Percentiles rank a stretch among this genome's conserved stretches.
Evolutionary conservation across 2,888 invertebrate genomes (phyloP).

Genomic region (Drosophila affinis): DNA sequence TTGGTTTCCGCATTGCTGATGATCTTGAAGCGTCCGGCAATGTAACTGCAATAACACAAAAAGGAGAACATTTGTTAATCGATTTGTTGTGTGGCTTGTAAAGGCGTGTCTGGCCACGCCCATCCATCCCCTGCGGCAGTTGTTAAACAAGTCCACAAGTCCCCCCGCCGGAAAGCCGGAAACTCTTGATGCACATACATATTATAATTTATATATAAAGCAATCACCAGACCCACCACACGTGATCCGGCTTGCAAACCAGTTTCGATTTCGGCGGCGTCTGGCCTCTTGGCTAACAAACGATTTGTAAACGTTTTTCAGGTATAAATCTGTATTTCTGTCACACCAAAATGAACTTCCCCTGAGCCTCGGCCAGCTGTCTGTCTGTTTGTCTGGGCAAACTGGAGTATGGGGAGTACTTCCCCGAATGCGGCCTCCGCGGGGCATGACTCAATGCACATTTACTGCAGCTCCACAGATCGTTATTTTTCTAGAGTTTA

Average conservation of each 20-base stretch:
- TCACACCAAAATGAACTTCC: conserved; percentile 28
- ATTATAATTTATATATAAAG: conserved; percentile 18
- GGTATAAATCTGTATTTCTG: conserved; percentile 20
- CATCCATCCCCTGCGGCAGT: conserved; percentile 14
- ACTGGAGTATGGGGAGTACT: conserved; percentile 42
- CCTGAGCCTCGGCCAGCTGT: not conserved
- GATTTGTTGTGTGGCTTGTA: conserved; percentile 24
- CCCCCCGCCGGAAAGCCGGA: conserved; percentile 31
- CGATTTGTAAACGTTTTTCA: conserved; percentile 37
- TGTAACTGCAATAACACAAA: conserved; percentile 86
- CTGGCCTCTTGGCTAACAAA: conserved; percentile 38
- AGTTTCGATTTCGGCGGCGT: conserved; percentile 26
- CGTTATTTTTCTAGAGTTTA: conserved; percentile 20
- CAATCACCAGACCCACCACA: conserved; percentile 26
- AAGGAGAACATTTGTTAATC: conserved; percentile 23
- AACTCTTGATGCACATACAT: conserved; percentile 25
- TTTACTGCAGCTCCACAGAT: conserved; percentile 4
- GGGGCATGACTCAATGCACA: conserved; percentile 26
- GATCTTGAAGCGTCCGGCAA: conserved; percentile 92
- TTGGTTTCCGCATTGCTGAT: conserved; percentile 93
- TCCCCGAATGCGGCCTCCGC: conserved; percentile 29
- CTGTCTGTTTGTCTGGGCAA: conserved; percentile 24
- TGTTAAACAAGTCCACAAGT: conserved; percentile 24
- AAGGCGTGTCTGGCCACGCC: conserved; percentile 33
- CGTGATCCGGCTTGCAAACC: conserved; percentile 38